These are phyloP conservation scores for Nemopilema nomurai DNA, from an alignment of 30 jellyfish, hydroid and myxozoan genomes.

Conservation along the genomic window DNA sequence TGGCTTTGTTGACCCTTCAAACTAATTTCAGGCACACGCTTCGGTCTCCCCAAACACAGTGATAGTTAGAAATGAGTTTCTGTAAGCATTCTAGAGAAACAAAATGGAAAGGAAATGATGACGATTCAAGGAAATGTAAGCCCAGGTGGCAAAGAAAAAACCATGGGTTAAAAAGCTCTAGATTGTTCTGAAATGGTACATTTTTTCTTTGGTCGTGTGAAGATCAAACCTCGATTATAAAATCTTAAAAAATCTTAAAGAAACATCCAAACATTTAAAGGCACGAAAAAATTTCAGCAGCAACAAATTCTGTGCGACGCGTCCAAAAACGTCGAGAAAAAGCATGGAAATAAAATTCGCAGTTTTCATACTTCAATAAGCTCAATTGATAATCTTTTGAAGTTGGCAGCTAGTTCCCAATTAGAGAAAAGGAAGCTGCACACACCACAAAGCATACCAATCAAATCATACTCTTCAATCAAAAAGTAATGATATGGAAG, in stretches of 20 bases:
- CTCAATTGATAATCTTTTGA: constrained; percentile 61
- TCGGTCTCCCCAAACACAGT: not conserved
- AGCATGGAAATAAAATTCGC: constrained; percentile 34
- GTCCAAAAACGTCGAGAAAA: constrained; percentile 8
- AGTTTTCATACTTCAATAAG: constrained; percentile 48
- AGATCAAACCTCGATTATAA: constrained; percentile 32
- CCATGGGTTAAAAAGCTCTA: constrained; percentile 49
- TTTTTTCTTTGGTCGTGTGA: constrained; percentile 48
- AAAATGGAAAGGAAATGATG: constrained; percentile 55
- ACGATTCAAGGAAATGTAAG: constrained; percentile 22
- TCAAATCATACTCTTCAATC: not conserved
- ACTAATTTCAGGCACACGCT: not conserved
- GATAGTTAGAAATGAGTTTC: constrained; percentile 2
- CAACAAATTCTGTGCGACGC: constrained; percentile 22
- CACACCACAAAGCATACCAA: constrained; percentile 41
- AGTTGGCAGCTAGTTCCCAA: constrained; percentile 25
- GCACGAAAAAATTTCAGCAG: constrained; percentile 16
- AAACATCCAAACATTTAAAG: constrained; percentile 35
- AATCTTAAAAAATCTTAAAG: constrained; percentile 56
- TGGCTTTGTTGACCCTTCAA: not conserved
- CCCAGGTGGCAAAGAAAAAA: constrained; percentile 50
- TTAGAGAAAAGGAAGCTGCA: constrained; percentile 54
- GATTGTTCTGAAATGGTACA: constrained; percentile 70
- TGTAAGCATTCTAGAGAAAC: constrained; percentile 17
- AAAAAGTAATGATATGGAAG: constrained; percentile 2